Conservation (phyloP, 2,797 vertebrate genomes). For the Spea hammondii region DNA sequence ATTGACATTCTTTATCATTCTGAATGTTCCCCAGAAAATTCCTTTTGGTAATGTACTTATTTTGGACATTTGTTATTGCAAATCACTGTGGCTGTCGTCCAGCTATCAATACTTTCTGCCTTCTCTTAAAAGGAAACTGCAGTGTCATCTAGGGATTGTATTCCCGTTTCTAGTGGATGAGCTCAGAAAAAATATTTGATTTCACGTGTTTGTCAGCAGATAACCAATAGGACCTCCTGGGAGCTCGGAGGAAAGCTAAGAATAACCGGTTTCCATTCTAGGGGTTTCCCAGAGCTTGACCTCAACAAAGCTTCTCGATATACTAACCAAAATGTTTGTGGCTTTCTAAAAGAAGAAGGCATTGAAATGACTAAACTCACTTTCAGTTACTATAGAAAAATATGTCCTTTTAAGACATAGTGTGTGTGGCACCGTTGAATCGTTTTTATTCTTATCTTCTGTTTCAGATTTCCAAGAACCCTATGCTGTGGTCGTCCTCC, state of each 20-base stretch:
- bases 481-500: slow-evolving; percentile 95
- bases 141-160: slow-evolving; percentile 1
- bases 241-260: background rate
- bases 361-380: no score
- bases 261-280: background rate
- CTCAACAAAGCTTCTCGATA: no score
- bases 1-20: no score
- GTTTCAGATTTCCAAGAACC: slow-evolving; percentile 96
- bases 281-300: background rate
- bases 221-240: background rate
- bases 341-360: no score
- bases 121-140: background rate
- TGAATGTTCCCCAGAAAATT: background rate
- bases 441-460: background rate
- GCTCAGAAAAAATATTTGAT: background rate
- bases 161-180: background rate
- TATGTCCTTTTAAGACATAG: no score
- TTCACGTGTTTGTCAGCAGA: slow-evolving; percentile 4
- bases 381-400: no score
- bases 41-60: background rate
- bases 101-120: background rate
- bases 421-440: no score
- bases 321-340: no score
- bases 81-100: background rate
- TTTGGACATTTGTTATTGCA: background rate